Base-by-base conservation (phyloP, 1,140 invertebrate genomes). In the Agrypnia vestita region DNA sequence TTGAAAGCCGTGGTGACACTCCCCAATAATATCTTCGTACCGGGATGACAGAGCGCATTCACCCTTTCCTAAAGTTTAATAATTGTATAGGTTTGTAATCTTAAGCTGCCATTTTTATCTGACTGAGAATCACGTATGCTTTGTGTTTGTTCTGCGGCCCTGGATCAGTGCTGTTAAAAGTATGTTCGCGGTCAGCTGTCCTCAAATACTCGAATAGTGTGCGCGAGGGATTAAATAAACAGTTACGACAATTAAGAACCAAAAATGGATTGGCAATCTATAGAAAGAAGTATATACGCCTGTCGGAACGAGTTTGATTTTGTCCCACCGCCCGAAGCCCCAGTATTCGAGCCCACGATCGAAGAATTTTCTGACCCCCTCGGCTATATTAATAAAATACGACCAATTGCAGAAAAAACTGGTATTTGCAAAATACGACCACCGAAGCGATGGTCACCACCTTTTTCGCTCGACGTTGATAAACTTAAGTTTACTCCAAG, bases 381-480 rank as follows among this genome's bases (percentile, higher is more conserved):
- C 76, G 91, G 88, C 13, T 94, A 94, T 84, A 93, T 94, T 17
- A 90, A 90, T 44, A 93, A 92, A 88, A 94, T 94, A 79, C 87
- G 92, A 71, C 91, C 92, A 13, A 88, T 91, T 47, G 93, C 92
- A 4, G 93, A 94, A 85, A 89, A 91, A 86, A 91, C 90, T 79
- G 93, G 93, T 35, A 93, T 94, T 64, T 93, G 93, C 84, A 93
- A 93, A 88, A 93, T 94, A 83, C 91, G 91, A 81, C 93, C 93
- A 49, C 93, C 93, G 43, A 82, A 90, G 74, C 91, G 92, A 84
- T 99, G 98, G 97, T 96, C 98, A 87, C 98, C 98, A 84, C 98
- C 98, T 64, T 99, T 99, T 93, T 97, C 97, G 61, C 96, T 99
- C 62, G 96, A 99, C 91, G 96, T 99, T 43, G 97, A 99, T 87